phyloP scores from a whole-genome alignment of 1,140 invertebrate genomes.

The Drosophila sechellia region DNA sequence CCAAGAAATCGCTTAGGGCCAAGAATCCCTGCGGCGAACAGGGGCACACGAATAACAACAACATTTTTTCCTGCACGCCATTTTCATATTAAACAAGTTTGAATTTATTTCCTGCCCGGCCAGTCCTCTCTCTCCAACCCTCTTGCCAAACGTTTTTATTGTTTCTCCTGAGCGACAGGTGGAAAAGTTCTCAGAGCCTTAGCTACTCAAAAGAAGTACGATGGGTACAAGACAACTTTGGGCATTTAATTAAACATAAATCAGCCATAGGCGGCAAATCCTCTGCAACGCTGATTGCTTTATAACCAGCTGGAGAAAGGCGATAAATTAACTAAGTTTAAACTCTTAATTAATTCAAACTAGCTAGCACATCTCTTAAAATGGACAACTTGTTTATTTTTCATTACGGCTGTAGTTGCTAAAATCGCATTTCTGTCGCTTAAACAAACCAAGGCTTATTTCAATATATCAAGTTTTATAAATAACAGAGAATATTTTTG shows the following conservation, averaged over 20 bases:
- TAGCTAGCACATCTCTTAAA: background rate
- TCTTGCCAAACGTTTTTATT: slow-evolving; percentile 37
- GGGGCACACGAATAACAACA: slow-evolving; percentile 63
- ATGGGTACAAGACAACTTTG: slow-evolving; percentile 22
- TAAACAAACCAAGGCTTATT: no score
- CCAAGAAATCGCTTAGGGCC: slow-evolving; percentile 59
- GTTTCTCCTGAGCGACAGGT: slow-evolving; percentile 67
- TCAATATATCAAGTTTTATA: no score
- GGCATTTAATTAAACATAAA: slow-evolving; percentile 53
- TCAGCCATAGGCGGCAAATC: slow-evolving; percentile 21
- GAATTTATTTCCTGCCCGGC: slow-evolving; percentile 71
- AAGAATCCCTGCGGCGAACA: slow-evolving; percentile 49
- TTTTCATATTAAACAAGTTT: slow-evolving; percentile 82
- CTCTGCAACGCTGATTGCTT: slow-evolving; percentile 16
- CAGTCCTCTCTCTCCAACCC: slow-evolving; percentile 24
- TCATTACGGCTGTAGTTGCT: no score
- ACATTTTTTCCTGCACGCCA: slow-evolving; percentile 68
- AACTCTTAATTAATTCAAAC: background rate
- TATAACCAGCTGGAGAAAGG: slow-evolving; percentile 5
- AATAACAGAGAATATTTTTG: no score
- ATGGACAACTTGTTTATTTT: no score
- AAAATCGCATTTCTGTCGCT: no score
- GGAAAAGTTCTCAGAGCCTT: slow-evolving; percentile 64
- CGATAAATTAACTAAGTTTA: background rate
- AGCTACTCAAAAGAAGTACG: slow-evolving; percentile 43